Evolutionary conservation across 2,888 invertebrate genomes (phyloP), one percentile per base, ranked within the genome.

Genomic region (Pollenia labialis): DNA sequence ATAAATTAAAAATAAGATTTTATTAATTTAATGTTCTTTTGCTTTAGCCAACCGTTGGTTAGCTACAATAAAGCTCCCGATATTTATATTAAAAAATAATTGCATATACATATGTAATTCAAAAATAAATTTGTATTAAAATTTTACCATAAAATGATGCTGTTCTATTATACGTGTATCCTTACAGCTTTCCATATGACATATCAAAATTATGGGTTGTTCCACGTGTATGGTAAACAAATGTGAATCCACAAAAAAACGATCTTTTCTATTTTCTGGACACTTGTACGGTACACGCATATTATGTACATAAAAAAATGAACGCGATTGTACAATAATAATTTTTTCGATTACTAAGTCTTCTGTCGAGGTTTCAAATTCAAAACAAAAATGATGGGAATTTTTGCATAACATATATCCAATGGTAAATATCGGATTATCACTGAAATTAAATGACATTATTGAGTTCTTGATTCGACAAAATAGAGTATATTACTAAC

Each of bases 121-220:
- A 42, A 62, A 10, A 1, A n/a, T 32, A 11, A 14, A 81, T n/a
- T 32, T 56, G 32, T 23, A 66, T 81, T 88, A 85, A 11, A 42
- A 42, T 80, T 79, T 89, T 89, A 91, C 91, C 90, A 92, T 89
- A 81, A 93, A 93, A 87, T 92, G 92, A 89, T 93, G 92, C 76
- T 93, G 91, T 66, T 93, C 93, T 32, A 92, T 87, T 85, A 89
- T 89, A 62, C 90, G 89, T 6, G 66, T 81, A 14, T 81, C 58
- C 4, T 88, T 87, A 46, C 88, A 84, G 32, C 84, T 79, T 46
- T 89, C 79, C 54, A 88, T 68, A 48, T 89, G 89, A 42, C 87
- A 92, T 14, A 91, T 89, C 71, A 93, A 88, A 11, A 93, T 89
- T 85, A 93, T 90, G 0, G 93, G 92, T 66, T 92, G 92, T 52